Conservation (phyloP, 2,797 vertebrate genomes). For the Siniperca undulata region DNA sequence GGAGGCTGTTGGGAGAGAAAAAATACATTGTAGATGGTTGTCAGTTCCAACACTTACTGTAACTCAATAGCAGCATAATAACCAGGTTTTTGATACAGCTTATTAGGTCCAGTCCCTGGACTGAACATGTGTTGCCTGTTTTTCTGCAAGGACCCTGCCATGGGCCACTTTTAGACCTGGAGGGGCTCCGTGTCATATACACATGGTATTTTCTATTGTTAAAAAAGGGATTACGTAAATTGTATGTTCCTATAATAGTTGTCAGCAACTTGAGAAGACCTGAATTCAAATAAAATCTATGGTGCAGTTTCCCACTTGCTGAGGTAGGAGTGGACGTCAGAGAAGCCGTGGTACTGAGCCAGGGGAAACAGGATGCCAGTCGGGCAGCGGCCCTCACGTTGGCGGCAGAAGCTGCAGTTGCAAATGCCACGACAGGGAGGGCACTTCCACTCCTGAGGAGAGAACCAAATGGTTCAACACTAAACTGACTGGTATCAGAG, state of each 20-base stretch:
- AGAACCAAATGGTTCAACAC: neutral
- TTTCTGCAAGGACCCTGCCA: neutral
- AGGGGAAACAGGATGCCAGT: slow-evolving; percentile 87
- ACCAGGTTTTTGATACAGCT: neutral
- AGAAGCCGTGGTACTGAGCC: slow-evolving; percentile 86
- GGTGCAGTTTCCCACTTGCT: slow-evolving; percentile 63
- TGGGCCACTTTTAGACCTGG: neutral
- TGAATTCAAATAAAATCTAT: no score
- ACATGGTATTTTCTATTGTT: neutral
- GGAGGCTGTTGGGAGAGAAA: slow-evolving; percentile 73
- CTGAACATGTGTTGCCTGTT: neutral
- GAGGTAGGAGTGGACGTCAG: slow-evolving; percentile 87
- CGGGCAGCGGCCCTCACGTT: slow-evolving; percentile 84
- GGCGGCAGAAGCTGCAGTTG: slow-evolving; percentile 88
- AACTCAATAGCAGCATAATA: neutral
- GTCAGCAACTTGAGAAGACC: neutral
- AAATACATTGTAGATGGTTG: neutral
- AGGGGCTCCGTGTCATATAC: neutral
- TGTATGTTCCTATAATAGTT: neutral
- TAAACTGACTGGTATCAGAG: neutral
- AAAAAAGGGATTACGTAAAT: neutral
- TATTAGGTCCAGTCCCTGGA: neutral
- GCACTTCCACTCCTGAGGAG: slow-evolving; percentile 82
- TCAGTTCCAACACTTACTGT: neutral
- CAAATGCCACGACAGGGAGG: slow-evolving; percentile 87